These are phyloP conservation scores for Nephrotoma flavescens DNA, from an alignment of 2,888 invertebrate genomes.

Conservation along the genomic window DNA sequence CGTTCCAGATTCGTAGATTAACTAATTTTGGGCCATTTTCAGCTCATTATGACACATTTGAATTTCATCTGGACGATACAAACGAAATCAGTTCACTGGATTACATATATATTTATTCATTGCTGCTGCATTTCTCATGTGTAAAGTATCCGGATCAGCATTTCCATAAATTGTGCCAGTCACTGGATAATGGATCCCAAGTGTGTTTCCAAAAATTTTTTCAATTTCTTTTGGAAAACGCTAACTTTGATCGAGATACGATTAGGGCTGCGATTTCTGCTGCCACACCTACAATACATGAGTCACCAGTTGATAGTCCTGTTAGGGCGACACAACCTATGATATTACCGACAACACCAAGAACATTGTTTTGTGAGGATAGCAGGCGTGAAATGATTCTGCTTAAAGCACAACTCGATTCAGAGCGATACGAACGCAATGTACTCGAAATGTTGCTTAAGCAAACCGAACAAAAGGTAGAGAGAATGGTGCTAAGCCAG, in stretches of 20 bases:
- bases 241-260: conserved; percentile 17
- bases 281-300: conserved; percentile 5
- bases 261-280: conserved; percentile 19
- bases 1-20: background rate
- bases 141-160: conserved; percentile 20
- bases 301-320: conserved; percentile 12
- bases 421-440: conserved; percentile 25
- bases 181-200: conserved; percentile 20
- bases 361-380: conserved; percentile 21
- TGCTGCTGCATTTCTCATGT: conserved; percentile 27
- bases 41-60: conserved; percentile 24
- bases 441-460: conserved; percentile 23
- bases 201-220: conserved; percentile 22
- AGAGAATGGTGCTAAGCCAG: conserved; percentile 18
- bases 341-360: conserved; percentile 22
- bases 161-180: conserved; percentile 25
- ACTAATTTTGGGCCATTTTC: background rate
- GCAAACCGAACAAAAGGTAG: conserved; percentile 21
- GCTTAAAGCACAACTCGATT: conserved; percentile 24
- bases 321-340: conserved; percentile 17
- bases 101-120: conserved; percentile 25
- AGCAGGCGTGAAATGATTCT: conserved; percentile 22
- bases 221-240: conserved; percentile 17
- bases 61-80: conserved; percentile 17
- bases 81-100: conserved; percentile 19